Evolutionary conservation across 2,113 vertebrate species (phyloP).

Genomic region (Chrysochloris asiatica): DNA sequence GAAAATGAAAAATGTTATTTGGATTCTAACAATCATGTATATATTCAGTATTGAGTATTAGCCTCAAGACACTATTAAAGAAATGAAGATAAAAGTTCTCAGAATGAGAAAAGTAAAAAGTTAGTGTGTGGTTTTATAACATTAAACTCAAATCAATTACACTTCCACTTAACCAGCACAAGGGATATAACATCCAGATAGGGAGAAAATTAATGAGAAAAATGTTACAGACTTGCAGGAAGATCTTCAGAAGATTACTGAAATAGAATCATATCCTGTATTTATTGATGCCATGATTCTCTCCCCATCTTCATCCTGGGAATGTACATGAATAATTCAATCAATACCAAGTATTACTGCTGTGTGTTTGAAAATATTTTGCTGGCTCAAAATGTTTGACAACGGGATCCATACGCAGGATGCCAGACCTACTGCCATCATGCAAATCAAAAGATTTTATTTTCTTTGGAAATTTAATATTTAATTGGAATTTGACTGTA

Average conservation of each 20-base stretch:
- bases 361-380: constrained; percentile 27
- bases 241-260: neutral
- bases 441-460: neutral
- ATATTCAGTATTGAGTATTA: neutral
- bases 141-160: neutral
- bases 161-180: neutral
- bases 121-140: neutral
- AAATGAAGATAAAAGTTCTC: neutral
- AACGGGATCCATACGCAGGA: neutral
- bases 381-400: neutral
- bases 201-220: neutral
- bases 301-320: neutral
- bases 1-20: neutral
- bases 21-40: neutral
- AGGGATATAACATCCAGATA: neutral
- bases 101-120: neutral
- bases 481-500: neutral
- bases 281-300: neutral
- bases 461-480: neutral
- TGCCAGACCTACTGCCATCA: neutral
- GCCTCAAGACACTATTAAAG: neutral
- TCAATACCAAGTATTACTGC: neutral
- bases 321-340: constrained; percentile 40
- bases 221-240: neutral
- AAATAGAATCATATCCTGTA: neutral